A percentile compares a stretch with the other conserved stretches of the same genome.
These are phyloP conservation scores for Pagetopsis macropterus DNA, from an alignment of 2,797 vertebrate genomes.

Conservation along the genomic window DNA sequence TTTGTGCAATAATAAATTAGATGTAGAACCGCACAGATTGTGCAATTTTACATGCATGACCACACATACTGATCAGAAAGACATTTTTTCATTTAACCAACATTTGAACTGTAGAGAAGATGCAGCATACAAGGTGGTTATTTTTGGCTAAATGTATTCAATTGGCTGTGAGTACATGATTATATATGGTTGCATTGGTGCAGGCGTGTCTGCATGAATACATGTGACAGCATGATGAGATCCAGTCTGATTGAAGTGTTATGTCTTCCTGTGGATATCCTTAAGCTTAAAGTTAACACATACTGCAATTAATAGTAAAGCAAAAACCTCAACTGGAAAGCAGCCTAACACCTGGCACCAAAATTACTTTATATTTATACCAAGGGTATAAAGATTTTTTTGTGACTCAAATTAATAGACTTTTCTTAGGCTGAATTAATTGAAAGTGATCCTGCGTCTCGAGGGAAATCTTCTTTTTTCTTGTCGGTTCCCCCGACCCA, in stretches of 20 bases:
- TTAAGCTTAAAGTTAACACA: not conserved
- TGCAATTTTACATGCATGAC: not conserved
- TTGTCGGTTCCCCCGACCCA: constrained; percentile 8
- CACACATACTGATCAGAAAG: not conserved
- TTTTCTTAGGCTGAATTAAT: constrained; percentile 23
- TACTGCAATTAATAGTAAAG: not conserved
- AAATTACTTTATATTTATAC: not conserved
- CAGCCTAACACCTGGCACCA: not conserved
- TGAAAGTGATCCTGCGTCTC: constrained; percentile 45
- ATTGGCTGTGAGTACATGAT: not conserved
- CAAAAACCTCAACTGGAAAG: not conserved
- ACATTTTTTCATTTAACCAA: not conserved
- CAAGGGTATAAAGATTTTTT: constrained; percentile 10
- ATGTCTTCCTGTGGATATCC: not conserved
- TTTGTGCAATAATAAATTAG: not conserved
- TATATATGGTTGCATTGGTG: not conserved
- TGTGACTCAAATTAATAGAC: constrained; percentile 12
- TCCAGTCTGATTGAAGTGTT: not conserved
- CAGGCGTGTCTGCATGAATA: not conserved
- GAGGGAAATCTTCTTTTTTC: constrained; percentile 37
- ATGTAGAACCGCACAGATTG: not conserved
- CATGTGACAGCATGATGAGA: not conserved
- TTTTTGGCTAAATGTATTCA: not conserved
- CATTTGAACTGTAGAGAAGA: not conserved
- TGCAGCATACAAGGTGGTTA: not conserved